Evolutionary conservation across 2,113 vertebrate species (phyloP).

Genomic region (Lepidothrix coronata): DNA sequence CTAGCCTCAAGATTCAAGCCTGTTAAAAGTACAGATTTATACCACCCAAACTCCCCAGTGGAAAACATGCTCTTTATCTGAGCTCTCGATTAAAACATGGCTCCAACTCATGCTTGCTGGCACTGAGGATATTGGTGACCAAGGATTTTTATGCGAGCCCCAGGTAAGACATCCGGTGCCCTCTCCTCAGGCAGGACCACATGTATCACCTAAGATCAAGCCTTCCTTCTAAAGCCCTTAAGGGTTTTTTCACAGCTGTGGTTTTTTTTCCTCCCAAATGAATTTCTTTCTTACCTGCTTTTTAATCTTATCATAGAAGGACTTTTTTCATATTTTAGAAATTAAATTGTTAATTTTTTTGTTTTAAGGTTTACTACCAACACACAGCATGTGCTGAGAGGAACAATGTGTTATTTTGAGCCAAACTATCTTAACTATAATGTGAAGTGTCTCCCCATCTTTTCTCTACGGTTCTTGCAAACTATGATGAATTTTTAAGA

Average conservation of each 20-base stretch:
- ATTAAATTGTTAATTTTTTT: not conserved
- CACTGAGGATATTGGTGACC: not conserved
- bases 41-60: not conserved
- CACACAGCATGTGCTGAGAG: not conserved
- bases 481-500: not conserved
- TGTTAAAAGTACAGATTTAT: slow-evolving; percentile 23
- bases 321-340: not conserved
- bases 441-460: not conserved
- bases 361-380: not conserved
- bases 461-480: not conserved
- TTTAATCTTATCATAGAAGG: not conserved
- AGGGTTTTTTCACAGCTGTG: not conserved
- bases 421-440: not conserved
- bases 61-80: slow-evolving; percentile 33
- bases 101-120: not conserved
- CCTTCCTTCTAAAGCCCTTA: not conserved
- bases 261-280: not conserved
- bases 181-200: not conserved
- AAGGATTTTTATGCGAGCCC: not conserved
- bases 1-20: slow-evolving; percentile 15
- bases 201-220: not conserved
- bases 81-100: not conserved
- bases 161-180: not conserved
- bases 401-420: not conserved
- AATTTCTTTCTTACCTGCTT: not conserved